Evolutionary conservation across 2,113 vertebrate species (phyloP), one percentile per base, ranked within the genome.

Genomic region (Pleuronectes platessa): DNA sequence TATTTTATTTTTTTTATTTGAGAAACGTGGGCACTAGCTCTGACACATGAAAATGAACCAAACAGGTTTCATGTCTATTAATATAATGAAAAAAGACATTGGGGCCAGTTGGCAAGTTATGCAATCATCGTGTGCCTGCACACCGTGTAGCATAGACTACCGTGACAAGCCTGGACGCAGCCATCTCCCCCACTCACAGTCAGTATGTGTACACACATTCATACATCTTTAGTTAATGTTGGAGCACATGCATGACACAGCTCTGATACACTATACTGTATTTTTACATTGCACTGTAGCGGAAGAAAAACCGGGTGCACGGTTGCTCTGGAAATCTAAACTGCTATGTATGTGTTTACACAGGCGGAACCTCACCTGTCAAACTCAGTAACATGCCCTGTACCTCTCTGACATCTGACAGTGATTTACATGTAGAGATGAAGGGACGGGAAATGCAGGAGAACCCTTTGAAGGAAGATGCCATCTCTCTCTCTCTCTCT

Each of bases 371-470:
- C 27, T 68, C 70, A 74, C 69, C 70, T 71, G 76, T 62, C 79
- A 74, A 45, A 55, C 26, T 66, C 54, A 5, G 42, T 53, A 27
- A 75, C 76, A 61, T 60, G 69, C 56, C 20, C 35, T 70, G 78
- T 72, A 37, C 45, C 17, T 9, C 54, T 77, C 61, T 83, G 76
- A 86, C 80, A 83, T 58, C 83, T 86, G 85, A 87, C 78, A 88
- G 83, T 69, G 64, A 84, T 78, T 68, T 74, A 78, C 79, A 65
- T 73, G 59, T 61, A 40, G 74, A 84, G 59, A 82, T 76, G 79
- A 71, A 64, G 64, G 69, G 61, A 69, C 6, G 47, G 47, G 31
- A 31, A 31, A 31, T 31, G 31, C 27, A 23, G 63, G 42, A 82
- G 47, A 81, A 55, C 0, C 40, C 64, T 81, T 78, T 85, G 61